Evolutionary conservation across 2,113 vertebrate genomes (phyloP).

Genomic region (Balaeniceps rex): DNA sequence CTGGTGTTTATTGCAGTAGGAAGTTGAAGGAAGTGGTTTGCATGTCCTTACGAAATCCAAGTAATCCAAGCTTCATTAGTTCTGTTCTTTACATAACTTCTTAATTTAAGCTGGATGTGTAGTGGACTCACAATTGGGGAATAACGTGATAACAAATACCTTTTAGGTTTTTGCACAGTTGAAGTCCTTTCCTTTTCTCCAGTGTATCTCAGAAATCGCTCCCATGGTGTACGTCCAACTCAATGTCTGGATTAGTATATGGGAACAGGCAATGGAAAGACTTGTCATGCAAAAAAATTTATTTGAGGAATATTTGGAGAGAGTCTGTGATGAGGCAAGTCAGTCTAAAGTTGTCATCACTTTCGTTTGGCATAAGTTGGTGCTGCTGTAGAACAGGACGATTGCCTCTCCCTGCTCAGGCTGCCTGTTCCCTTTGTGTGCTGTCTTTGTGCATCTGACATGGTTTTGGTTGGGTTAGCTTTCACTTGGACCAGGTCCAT

Average conservation of each 20-base stretch:
- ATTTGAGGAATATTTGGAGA: conserved; percentile 39
- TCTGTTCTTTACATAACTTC: conserved; percentile 4
- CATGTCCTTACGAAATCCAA: conserved; percentile 14
- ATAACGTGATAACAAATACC: not conserved
- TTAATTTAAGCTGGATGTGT: conserved; percentile 12
- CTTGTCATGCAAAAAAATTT: not conserved
- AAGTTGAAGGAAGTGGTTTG: conserved; percentile 8
- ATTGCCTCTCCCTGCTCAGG: conserved; percentile 11
- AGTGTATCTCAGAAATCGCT: not conserved
- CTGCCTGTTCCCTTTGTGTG: not conserved
- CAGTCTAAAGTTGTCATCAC: conserved; percentile 41
- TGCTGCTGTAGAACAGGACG: conserved; percentile 1
- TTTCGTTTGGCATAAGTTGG: not conserved
- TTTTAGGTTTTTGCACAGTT: not conserved
- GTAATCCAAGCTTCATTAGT: not conserved
- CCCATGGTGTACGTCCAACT: not conserved
- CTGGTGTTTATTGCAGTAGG: conserved; percentile 39
- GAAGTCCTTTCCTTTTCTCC: conserved; percentile 2
- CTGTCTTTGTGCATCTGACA: not conserved
- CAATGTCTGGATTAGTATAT: not conserved
- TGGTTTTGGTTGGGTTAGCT: conserved; percentile 25
- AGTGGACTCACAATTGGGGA: not conserved
- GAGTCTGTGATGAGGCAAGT: conserved; percentile 15
- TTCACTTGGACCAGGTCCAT: not conserved
- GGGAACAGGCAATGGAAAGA: conserved; percentile 41